Evolutionary conservation across 2,888 invertebrate genomes (phyloP).

Genomic region (Aromia moschata): DNA sequence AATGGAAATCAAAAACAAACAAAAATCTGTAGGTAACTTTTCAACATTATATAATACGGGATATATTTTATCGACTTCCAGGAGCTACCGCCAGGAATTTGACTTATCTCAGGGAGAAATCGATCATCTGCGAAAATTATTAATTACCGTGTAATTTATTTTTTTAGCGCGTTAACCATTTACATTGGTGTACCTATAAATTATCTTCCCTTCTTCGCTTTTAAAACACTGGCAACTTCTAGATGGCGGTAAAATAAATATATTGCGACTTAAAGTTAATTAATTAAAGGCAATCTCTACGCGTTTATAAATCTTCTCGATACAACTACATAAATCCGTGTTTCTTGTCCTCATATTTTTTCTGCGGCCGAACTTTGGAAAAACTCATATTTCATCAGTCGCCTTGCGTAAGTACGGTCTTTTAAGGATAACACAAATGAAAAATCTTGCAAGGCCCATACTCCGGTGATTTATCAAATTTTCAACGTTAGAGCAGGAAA

Average conservation of each 20-base stretch:
- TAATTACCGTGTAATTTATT: constrained; percentile 23
- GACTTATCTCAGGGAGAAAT: no score
- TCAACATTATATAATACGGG: no score
- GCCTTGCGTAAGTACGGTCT: not conserved
- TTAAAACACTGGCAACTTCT: constrained; percentile 32
- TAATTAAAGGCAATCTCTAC: constrained; percentile 34
- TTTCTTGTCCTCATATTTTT: constrained; percentile 28
- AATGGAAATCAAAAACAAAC: no score
- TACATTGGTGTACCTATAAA: constrained; percentile 29
- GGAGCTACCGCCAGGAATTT: no score
- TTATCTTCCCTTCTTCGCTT: constrained; percentile 29
- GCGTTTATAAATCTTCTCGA: constrained; percentile 31
- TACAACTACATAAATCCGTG: constrained; percentile 31
- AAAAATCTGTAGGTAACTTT: no score
- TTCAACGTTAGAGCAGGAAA: no score
- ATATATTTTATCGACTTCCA: no score
- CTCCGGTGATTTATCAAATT: no score
- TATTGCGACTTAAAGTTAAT: constrained; percentile 34
- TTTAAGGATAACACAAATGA: no score
- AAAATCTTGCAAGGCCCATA: no score
- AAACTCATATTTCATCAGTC: not conserved
- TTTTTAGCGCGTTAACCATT: constrained; percentile 13
- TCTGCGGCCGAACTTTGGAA: not conserved
- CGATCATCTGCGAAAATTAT: constrained; percentile 23
- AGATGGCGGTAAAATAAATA: constrained; percentile 35